Evolutionary conservation across 2,113 vertebrate species (phyloP), one percentile per base, ranked within the genome.

Genomic region (Morphnarchus princeps): DNA sequence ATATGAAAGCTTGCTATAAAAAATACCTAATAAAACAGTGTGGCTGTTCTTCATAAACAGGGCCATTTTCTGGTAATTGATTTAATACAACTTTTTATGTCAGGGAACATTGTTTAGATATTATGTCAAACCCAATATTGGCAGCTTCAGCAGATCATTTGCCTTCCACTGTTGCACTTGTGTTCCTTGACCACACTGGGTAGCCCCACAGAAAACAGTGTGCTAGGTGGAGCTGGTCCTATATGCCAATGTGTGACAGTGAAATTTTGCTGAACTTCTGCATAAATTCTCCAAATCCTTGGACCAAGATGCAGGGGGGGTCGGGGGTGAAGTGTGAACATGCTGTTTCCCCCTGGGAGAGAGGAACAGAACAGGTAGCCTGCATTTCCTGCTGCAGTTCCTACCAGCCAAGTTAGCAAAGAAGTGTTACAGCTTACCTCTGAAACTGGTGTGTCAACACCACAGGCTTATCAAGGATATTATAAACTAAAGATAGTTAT

Each of bases 21-120:
- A 96, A 96, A 7, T 91, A 96, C 13, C 85, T 92, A 93, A 82
- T 89, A 73, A 95, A 96, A 94, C 6, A 93, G 32, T 22, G 11
- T 69, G 61, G 71, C 88, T 91, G 58, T 63, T 90, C 71, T 76
- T 71, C 34, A 62, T 40, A 47, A 96, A 55, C 70, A 87, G 83
- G 78, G 93, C 67, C 84, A 66, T 93, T 96, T 86, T 89, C 94
- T 87, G 82, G 88, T 80, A 94, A 86, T 58, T 95, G 81, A 96
- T 97, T 90, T 91, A 93, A 91, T 69, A 69, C n/a, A 93, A 94
- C 82, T 91, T 96, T 93, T 97, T 45, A 85, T 93, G 69, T 95
- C 17, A 22, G 91, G 86, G 82, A 95, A 86, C 78, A 10, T 66
- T 93, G 87, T 94, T 97, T 81, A 62, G 91, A 80, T 82, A 71